Evolutionary conservation across 1,140 invertebrate species (phyloP).

Genomic region (Euura lappo): DNA sequence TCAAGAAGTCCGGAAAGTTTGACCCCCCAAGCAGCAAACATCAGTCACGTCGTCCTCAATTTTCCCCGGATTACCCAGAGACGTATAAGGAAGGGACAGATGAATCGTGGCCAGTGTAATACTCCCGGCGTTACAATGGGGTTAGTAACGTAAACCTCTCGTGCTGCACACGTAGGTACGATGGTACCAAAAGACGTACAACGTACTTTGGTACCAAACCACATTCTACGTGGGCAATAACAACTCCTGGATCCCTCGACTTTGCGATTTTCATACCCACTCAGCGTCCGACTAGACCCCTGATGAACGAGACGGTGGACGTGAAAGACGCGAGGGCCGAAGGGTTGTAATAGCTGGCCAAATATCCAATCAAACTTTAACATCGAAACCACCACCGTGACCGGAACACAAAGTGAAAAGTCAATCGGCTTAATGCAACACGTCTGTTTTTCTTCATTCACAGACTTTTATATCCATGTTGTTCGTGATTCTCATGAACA

Average conservation of each 20-base stretch:
- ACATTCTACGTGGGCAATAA: background rate
- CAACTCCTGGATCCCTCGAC: background rate
- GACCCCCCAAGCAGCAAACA: background rate
- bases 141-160: too few species aligned
- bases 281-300: background rate
- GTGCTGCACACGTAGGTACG: background rate
- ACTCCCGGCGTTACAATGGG: too few species aligned
- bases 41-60: background rate
- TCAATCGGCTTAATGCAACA: too few species aligned
- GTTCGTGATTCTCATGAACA: too few species aligned
- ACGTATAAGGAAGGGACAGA: background rate
- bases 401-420: background rate
- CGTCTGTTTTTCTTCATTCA: background rate
- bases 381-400: constrained; percentile 6
- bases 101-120: background rate
- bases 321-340: background rate
- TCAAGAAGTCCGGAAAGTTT: background rate
- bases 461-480: background rate
- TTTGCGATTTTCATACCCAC: background rate
- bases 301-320: background rate
- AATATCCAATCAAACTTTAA: constrained; percentile 13
- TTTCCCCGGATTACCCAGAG: background rate
- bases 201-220: too few species aligned
- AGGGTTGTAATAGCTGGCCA: background rate
- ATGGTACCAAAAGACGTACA: background rate